Conservation (phyloP, 1,140 invertebrate species). For the Cyclargus thomasi region DNA sequence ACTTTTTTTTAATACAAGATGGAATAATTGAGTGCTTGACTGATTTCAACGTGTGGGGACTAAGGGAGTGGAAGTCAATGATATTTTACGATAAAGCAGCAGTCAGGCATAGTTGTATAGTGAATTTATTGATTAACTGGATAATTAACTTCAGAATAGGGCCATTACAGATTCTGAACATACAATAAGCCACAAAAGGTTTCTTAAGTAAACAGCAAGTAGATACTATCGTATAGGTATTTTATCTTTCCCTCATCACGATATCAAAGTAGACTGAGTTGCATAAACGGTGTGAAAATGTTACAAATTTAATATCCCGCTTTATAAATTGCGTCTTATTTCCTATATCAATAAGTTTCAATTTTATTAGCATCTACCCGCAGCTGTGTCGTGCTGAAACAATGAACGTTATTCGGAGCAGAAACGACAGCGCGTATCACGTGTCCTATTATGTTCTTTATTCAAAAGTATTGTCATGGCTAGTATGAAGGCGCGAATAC, state of each 20-base stretch:
- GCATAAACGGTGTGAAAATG: conserved; percentile 6
- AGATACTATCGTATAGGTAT: too few relatives aligned
- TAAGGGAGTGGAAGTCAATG: too few relatives aligned
- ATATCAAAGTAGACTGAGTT: conserved; percentile 4
- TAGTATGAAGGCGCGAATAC: not conserved
- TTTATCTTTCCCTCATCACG: not conserved
- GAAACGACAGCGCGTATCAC: conserved; percentile 17
- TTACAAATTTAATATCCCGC: not conserved
- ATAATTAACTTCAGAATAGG: too few relatives aligned
- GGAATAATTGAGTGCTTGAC: too few relatives aligned
- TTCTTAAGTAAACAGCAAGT: too few relatives aligned
- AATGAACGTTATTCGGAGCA: conserved; percentile 24
- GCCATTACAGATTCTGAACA: too few relatives aligned
- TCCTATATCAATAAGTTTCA: not conserved
- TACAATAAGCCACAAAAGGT: too few relatives aligned
- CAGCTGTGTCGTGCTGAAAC: conserved; percentile 10
- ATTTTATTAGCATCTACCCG: not conserved
- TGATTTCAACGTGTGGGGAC: not conserved
- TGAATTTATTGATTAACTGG: too few relatives aligned
- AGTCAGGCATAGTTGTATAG: too few relatives aligned
- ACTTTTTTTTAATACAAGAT: too few relatives aligned
- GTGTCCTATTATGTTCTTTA: conserved; percentile 18
- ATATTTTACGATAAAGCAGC: not conserved
- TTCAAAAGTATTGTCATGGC: conserved; percentile 4
- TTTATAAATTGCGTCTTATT: not conserved